Percentiles rank a stretch among this genome's conserved stretches.
Evolutionary conservation across 2,797 vertebrate species (phyloP).

Genomic region (Sarcoramphus papa): DNA sequence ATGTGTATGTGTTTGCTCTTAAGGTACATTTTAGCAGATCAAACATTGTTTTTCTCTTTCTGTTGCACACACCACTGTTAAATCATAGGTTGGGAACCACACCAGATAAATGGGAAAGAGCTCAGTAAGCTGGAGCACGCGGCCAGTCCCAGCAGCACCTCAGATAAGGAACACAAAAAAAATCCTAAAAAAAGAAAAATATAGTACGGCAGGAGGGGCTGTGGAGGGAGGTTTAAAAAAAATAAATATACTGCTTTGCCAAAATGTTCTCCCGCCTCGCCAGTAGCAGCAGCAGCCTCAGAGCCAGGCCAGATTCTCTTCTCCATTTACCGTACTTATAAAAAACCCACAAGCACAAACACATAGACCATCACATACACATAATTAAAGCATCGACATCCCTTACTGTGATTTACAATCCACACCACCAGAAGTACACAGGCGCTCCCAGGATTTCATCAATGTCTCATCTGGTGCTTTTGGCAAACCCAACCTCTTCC

Average conservation of each 20-base stretch:
- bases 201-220: constrained; percentile 15
- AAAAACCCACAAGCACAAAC: constrained; percentile 63
- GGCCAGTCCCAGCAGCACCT: constrained; percentile 56
- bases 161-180: constrained; percentile 57
- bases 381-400: constrained; percentile 64
- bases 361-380: constrained; percentile 51
- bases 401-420: constrained; percentile 60
- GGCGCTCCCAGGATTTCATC: constrained; percentile 50
- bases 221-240: constrained; percentile 28
- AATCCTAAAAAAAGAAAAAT: constrained; percentile 23
- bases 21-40: constrained; percentile 73
- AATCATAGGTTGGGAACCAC: constrained; percentile 65
- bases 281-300: constrained; percentile 45
- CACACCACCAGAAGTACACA: constrained; percentile 49
- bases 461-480: constrained; percentile 62
- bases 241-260: constrained; percentile 44
- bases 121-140: constrained; percentile 28
- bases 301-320: constrained; percentile 48
- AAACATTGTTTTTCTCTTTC: constrained; percentile 46
- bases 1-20: constrained; percentile 70
- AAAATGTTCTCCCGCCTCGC: constrained; percentile 51
- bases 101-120: constrained; percentile 61
- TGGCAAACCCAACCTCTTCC: constrained; percentile 58
- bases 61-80: constrained; percentile 43
- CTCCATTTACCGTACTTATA: constrained; percentile 32